phyloP scores from a whole-genome alignment of 2,797 vertebrate species.

The Cottoperca gobio region DNA sequence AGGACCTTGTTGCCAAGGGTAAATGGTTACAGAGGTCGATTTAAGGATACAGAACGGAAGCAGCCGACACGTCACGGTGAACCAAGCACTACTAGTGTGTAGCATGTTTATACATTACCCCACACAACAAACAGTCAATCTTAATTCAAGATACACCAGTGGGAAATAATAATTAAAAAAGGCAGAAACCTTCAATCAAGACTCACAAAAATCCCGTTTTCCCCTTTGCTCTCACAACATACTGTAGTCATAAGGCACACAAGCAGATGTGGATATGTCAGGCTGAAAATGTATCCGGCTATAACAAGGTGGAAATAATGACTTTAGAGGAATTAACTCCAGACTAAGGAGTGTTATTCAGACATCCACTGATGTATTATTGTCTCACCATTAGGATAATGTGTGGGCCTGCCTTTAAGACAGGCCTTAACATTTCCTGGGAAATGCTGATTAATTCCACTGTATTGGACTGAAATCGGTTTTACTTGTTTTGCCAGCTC shows the following conservation, averaged over 20 bases:
- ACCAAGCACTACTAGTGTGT: not conserved
- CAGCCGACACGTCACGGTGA: slow-evolving; percentile 4
- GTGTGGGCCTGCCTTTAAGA: not conserved
- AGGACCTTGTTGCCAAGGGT: slow-evolving; percentile 60
- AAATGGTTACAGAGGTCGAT: slow-evolving; percentile 48
- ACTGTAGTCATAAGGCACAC: not conserved
- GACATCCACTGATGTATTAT: not conserved
- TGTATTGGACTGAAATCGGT: not conserved
- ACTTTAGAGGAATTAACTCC: not conserved
- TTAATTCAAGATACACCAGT: not conserved
- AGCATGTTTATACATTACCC: too few relatives aligned
- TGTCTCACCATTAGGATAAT: not conserved
- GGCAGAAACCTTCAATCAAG: not conserved
- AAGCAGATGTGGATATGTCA: not conserved
- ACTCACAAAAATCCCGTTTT: too few relatives aligned
- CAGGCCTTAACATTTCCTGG: not conserved
- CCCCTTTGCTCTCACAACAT: accelerated
- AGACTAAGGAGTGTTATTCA: not conserved
- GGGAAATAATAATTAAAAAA: not conserved
- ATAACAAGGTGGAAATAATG: not conserved
- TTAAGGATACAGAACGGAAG: slow-evolving; percentile 27
- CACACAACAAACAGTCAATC: too few relatives aligned
- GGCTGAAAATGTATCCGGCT: not conserved
- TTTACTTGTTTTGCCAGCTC: slow-evolving; percentile 4
- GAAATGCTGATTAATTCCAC: not conserved